phyloP scores from a whole-genome alignment of 2,113 vertebrate genomes.

The Xyrauchen texanus region DNA sequence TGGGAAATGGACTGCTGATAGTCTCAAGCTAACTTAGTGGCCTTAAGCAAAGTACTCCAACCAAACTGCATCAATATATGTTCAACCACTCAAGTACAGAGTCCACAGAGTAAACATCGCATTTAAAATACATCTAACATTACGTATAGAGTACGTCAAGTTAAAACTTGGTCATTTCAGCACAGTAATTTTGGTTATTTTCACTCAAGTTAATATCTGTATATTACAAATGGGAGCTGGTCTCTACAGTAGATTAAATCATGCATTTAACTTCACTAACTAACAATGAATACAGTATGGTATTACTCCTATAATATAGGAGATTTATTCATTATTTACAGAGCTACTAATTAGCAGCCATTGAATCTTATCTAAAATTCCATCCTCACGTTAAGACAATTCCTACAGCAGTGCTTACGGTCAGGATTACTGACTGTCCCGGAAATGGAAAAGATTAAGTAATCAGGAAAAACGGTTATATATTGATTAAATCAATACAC shows the following conservation, averaged over 20 bases:
- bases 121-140: background rate
- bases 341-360: constrained; percentile 15
- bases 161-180: background rate
- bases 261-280: background rate
- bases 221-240: background rate
- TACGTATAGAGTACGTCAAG: background rate
- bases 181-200: background rate
- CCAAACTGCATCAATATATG: constrained; percentile 47
- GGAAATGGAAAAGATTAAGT: no score
- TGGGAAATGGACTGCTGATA: constrained; percentile 49
- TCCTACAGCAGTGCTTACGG: no score
- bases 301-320: no score
- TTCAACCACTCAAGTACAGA: constrained; percentile 37
- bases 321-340: constrained; percentile 15
- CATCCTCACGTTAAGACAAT: no score
- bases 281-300: constrained; percentile 7
- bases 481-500: constrained; percentile 15
- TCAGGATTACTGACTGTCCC: no score
- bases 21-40: constrained; percentile 39
- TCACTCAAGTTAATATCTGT: background rate
- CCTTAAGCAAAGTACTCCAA: constrained; percentile 45
- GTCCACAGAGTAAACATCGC: constrained; percentile 24
- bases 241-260: constrained; percentile 8
- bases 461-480: no score
- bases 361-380: background rate